Evolutionary conservation across 64 coral and sea anemone genomes (phyloP).

Genomic region (Montipora cactus): DNA sequence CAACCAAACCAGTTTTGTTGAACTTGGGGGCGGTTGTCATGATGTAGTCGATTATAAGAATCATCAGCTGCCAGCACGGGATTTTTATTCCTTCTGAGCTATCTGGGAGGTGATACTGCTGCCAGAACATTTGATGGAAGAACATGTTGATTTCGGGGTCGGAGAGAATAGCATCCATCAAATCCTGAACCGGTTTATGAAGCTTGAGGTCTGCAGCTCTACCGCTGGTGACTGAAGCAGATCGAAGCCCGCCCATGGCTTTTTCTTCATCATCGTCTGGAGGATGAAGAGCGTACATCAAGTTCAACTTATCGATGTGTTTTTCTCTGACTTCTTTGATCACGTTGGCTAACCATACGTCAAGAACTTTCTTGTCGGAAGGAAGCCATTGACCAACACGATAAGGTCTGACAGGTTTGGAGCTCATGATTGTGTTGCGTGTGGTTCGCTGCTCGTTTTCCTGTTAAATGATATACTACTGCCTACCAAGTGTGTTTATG

Average conservation of each 20-base stretch:
- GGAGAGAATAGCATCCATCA: constrained; percentile 52
- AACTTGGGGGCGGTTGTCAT: constrained; percentile 83
- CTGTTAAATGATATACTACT: neutral
- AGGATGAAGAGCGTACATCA: constrained; percentile 27
- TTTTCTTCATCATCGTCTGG: constrained; percentile 25
- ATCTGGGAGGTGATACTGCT: constrained; percentile 40
- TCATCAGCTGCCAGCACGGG: constrained; percentile 73
- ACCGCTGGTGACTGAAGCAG: neutral
- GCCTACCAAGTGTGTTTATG: neutral
- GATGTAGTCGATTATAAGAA: constrained; percentile 55
- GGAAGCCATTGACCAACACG: constrained; percentile 62
- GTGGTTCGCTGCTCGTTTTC: constrained; percentile 6
- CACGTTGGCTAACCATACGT: constrained; percentile 65
- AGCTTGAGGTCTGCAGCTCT: neutral
- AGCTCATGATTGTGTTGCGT: constrained; percentile 49
- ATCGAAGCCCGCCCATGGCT: constrained; percentile 6
- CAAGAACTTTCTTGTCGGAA: constrained; percentile 49
- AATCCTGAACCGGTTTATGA: constrained; percentile 59
- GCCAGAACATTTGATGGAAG: constrained; percentile 89
- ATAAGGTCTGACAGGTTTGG: constrained; percentile 19
- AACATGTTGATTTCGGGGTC: constrained; percentile 79
- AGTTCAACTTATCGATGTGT: constrained; percentile 8
- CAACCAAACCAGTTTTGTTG: constrained; percentile 76
- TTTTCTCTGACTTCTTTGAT: constrained; percentile 10
- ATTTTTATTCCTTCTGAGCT: constrained; percentile 54